Evolutionary conservation across 2,888 invertebrate species (phyloP), one percentile per base, ranked within the genome.

Genomic region (Graphium colonna): DNA sequence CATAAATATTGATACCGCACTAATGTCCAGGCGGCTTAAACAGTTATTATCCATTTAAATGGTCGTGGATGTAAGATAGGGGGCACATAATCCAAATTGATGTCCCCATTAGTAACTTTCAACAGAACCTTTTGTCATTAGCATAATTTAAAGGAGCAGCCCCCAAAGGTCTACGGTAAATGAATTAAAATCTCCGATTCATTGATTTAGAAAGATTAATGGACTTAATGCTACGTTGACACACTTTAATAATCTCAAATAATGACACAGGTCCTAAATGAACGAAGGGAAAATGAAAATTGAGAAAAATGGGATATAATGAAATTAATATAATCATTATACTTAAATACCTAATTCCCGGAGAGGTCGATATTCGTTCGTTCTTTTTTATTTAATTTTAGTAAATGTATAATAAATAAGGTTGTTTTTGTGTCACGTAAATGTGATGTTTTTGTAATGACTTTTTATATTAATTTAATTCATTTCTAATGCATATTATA

Each of bases 21-120:
- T 73, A 79, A 77, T 73, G 70, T 75, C 69, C 63, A 69, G 63
- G 42, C 52, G 63, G 73, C 74, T 76, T 73, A 75, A 69, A 73
- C 71, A 72, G 77, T 77, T 76, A 77, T 82, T 79, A 81, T 77
- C 77, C 75, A 60, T 57, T 61, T 59, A 74, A 75, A 78, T 75
- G 69, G 68, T 58, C 57, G 45, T 52, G 57, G 60, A 63, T 58
- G 58, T 50, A 47, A 58, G 57, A 57, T 59, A 53, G 52, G 54
- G 53, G 55, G 55, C 57, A 55, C 56, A 49, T 72, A 73, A 84
- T 83, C 71, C 71, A 71, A 78, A 83, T 82, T 79, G 78, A 82
- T 82, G 75, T 72, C 51, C 59, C 77, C 77, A 82, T 81, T 81
- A 82, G 71, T 77, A 69, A 70, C 74, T 78, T 81, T 79, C 68